Evolutionary conservation across 1,140 invertebrate genomes (phyloP).

Genomic region (Drosophila ohnishii): DNA sequence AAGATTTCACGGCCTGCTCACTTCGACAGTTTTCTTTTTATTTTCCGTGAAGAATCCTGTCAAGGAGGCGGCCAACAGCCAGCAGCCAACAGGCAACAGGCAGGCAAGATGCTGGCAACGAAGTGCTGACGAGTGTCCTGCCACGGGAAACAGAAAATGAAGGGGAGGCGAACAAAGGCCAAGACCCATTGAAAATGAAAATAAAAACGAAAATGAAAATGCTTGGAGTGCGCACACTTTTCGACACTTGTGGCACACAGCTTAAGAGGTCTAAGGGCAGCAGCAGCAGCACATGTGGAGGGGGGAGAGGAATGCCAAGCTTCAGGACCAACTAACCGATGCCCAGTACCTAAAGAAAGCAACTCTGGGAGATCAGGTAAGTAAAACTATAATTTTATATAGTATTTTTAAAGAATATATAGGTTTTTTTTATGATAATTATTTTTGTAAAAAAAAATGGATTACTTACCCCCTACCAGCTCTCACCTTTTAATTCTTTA

Average conservation of each 20-base stretch:
- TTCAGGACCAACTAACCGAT: neutral
- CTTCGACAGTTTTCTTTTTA: conserved; percentile 3
- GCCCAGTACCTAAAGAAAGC: neutral
- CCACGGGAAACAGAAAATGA: conserved; percentile 10
- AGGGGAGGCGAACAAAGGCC: conserved; percentile 14
- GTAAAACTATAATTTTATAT: neutral
- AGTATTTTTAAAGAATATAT: too few species aligned
- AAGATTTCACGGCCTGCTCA: conserved; percentile 19
- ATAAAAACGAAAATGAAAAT: conserved; percentile 19
- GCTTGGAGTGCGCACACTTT: conserved; percentile 59
- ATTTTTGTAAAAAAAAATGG: too few species aligned
- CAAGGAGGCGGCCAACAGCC: conserved; percentile 27
- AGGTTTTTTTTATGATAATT: too few species aligned
- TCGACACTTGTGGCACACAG: conserved; percentile 59
- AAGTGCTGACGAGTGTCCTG: conserved; percentile 57
- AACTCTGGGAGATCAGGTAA: neutral
- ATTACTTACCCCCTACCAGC: too few species aligned
- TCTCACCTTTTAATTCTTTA: too few species aligned
- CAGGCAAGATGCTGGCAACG: conserved; percentile 20
- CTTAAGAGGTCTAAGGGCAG: conserved; percentile 13
- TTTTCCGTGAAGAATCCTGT: conserved; percentile 17
- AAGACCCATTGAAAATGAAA: conserved; percentile 16
- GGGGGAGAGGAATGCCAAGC: neutral
- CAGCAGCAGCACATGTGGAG: neutral
- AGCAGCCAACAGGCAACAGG: conserved; percentile 29